These are phyloP conservation scores for Emys orbicularis DNA, from an alignment of 2,797 vertebrate genomes.

Conservation along the genomic window DNA sequence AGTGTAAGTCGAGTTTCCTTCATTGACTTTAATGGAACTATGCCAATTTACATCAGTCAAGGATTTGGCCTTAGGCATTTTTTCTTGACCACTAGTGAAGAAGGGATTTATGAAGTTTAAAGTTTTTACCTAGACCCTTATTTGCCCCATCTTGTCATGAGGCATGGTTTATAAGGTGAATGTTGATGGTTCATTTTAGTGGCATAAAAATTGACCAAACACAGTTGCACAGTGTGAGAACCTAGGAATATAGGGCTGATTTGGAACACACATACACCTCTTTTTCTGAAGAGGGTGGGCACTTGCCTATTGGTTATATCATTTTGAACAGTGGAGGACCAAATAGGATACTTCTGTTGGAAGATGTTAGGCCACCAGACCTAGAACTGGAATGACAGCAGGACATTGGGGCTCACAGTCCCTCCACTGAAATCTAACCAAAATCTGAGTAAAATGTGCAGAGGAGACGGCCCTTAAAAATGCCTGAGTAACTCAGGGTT, in stretches of 20 bases:
- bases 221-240: not conserved
- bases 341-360: slow-evolving; percentile 22
- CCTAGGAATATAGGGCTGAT: slow-evolving; percentile 16
- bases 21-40: slow-evolving; percentile 1
- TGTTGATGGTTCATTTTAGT: slow-evolving; percentile 6
- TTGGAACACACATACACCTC: not conserved
- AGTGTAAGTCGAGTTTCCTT: slow-evolving; percentile 14
- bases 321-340: not conserved
- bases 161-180: not conserved
- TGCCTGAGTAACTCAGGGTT: not conserved
- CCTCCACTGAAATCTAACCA: not conserved
- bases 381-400: not conserved
- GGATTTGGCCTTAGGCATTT: not conserved
- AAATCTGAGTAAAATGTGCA: not conserved
- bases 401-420: slow-evolving; percentile 14
- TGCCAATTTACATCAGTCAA: not conserved
- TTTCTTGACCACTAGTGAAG: not conserved
- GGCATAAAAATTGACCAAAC: slow-evolving; percentile 26
- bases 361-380: not conserved
- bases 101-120: slow-evolving; percentile 6
- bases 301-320: not conserved
- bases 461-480: not conserved
- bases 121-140: not conserved
- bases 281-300: not conserved
- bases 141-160: not conserved